Conservation (phyloP, 2,113 vertebrate species). For the Rhodinocichla rosea region DNA sequence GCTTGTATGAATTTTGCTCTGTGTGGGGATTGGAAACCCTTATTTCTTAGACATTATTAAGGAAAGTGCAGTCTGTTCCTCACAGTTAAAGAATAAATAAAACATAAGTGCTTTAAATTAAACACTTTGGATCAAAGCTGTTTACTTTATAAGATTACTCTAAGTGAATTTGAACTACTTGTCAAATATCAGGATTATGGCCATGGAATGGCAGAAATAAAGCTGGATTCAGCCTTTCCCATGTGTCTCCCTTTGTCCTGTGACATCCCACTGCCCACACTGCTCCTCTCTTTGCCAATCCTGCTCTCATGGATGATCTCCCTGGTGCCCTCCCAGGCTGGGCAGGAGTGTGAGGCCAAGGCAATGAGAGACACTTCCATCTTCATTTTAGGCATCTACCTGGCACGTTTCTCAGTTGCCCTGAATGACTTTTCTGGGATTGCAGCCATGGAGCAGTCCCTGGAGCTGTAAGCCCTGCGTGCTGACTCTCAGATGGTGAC, state of each 20-base stretch:
- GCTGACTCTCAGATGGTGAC: fast-evolving
- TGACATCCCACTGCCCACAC: background rate
- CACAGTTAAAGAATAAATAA: background rate
- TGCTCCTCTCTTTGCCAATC: background rate
- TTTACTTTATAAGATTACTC: background rate
- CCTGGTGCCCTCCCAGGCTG: fast-evolving
- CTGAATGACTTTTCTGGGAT: background rate
- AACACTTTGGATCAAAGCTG: background rate
- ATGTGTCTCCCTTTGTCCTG: background rate
- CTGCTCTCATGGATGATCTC: background rate
- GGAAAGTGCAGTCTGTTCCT: background rate
- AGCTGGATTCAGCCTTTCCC: background rate
- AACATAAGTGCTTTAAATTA: background rate
- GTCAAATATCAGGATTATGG: background rate
- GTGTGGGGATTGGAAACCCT: background rate
- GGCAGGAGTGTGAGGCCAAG: background rate
- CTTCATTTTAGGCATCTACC: background rate
- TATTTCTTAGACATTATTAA: background rate
- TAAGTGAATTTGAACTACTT: background rate
- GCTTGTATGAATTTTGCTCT: background rate
- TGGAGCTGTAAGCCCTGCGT: background rate
- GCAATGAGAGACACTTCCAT: background rate
- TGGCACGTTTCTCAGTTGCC: background rate
- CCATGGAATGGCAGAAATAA: background rate
- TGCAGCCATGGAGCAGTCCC: background rate